phyloP scores from a whole-genome alignment of 2,113 vertebrate species.

The Chaetura pelagica region DNA sequence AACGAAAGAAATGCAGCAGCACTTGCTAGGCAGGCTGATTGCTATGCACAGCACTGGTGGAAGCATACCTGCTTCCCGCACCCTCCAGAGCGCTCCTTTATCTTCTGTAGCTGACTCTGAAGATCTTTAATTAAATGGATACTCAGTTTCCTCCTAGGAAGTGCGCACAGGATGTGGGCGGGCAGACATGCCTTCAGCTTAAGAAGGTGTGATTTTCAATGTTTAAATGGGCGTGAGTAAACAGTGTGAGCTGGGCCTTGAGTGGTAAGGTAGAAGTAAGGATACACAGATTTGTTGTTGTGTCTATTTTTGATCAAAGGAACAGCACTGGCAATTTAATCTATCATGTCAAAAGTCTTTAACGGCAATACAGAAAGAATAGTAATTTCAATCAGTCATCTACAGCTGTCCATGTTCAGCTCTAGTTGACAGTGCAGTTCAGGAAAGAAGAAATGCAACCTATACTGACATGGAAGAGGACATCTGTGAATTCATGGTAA shows the following conservation, averaged over 20 bases:
- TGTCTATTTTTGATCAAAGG: neutral
- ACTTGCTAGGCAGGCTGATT: neutral
- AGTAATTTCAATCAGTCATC: slow-evolving; percentile 41
- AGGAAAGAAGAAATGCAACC: slow-evolving; percentile 12
- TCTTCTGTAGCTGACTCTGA: neutral
- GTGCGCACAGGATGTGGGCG: neutral
- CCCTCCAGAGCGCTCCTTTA: neutral
- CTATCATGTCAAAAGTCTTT: slow-evolving; percentile 41
- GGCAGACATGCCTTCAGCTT: neutral
- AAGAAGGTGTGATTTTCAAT: neutral
- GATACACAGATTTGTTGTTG: neutral
- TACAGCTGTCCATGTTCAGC: slow-evolving; percentile 58
- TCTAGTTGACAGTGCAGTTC: slow-evolving; percentile 15
- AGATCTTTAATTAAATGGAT: neutral
- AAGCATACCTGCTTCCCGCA: neutral
- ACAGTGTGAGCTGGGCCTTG: neutral
- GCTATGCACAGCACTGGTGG: neutral
- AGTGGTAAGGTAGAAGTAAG: neutral
- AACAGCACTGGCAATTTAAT: slow-evolving; percentile 38
- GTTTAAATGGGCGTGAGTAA: neutral
- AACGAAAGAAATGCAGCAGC: neutral
- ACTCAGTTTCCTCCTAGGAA: neutral
- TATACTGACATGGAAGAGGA: slow-evolving; percentile 2
- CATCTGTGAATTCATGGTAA: slow-evolving; percentile 5
- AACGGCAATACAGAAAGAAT: slow-evolving; percentile 25